Conservation (phyloP, 2,113 vertebrate genomes). For the Phoxinus phoxinus region DNA sequence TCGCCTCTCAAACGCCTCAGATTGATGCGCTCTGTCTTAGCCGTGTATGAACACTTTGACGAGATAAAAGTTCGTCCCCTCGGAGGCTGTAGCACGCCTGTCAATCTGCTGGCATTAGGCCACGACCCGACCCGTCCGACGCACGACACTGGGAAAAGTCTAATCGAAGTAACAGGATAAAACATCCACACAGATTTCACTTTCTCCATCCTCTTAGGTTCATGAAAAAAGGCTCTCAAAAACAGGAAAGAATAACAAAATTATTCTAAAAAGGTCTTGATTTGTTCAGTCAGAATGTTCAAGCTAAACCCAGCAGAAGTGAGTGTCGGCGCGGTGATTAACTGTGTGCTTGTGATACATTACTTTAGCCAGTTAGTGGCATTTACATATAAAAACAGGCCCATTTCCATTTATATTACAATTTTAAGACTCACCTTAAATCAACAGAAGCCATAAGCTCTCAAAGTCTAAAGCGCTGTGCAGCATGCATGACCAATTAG, state of each 20-base stretch:
- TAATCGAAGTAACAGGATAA: conserved; percentile 55
- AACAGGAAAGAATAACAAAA: too few species aligned
- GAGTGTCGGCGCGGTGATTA: not conserved
- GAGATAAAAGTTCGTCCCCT: conserved; percentile 53
- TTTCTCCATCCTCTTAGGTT: not conserved
- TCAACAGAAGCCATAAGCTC: conserved; percentile 26
- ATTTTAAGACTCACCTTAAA: conserved; percentile 35
- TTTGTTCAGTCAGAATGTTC: not conserved
- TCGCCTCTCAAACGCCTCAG: conserved; percentile 40
- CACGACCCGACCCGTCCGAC: not conserved
- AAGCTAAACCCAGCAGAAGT: not conserved
- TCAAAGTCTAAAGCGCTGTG: conserved; percentile 4
- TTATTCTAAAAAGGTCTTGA: not conserved
- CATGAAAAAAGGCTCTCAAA: not conserved
- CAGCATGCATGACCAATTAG: conserved; percentile 32
- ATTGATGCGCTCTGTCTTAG: conserved; percentile 53
- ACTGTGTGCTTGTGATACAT: not conserved
- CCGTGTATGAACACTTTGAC: conserved; percentile 46
- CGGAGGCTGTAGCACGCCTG: conserved; percentile 47
- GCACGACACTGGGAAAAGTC: not conserved
- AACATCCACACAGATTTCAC: conserved; percentile 24
- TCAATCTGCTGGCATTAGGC: conserved; percentile 48
- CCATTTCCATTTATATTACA: conserved; percentile 38
- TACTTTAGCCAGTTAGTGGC: conserved; percentile 11
- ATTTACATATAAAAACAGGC: conserved; percentile 43